A percentile compares a stretch with the other conserved stretches of the same genome.
Evolutionary conservation across 2,113 vertebrate species (phyloP).

Genomic region (Aldabrachelys gigantea): DNA sequence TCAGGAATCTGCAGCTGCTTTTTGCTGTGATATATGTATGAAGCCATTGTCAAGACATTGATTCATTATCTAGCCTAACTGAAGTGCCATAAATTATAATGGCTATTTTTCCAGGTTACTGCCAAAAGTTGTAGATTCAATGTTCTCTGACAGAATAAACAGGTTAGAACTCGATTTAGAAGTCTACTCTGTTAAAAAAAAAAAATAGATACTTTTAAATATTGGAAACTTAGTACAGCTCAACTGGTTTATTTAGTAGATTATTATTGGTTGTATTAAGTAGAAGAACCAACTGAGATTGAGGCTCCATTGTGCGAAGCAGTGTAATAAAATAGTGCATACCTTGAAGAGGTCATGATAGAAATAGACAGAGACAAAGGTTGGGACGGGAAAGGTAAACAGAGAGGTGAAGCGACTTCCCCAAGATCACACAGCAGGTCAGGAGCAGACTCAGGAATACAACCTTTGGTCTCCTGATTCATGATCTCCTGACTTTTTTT

Average conservation of each 20-base stretch:
- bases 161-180: not conserved
- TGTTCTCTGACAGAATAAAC: slow-evolving; percentile 3
- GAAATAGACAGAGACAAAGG: not conserved
- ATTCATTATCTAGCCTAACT: slow-evolving; percentile 31
- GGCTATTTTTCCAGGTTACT: not conserved
- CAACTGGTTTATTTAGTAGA: not conserved
- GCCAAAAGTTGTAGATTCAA: not conserved
- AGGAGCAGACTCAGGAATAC: not conserved
- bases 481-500: not conserved
- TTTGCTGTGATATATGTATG: not conserved
- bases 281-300: not conserved
- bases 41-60: slow-evolving; percentile 1
- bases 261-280: not conserved
- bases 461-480: not conserved
- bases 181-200: not conserved
- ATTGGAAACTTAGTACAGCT: not conserved
- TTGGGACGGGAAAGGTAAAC: not conserved
- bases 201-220: not conserved
- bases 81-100: not conserved
- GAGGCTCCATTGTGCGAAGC: not conserved
- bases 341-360: not conserved
- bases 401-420: not conserved
- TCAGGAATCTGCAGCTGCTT: not conserved
- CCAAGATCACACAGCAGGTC: not conserved
- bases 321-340: not conserved